Conservation (phyloP, 2,888 invertebrate genomes). For the Gisinianus flammeolus region DNA sequence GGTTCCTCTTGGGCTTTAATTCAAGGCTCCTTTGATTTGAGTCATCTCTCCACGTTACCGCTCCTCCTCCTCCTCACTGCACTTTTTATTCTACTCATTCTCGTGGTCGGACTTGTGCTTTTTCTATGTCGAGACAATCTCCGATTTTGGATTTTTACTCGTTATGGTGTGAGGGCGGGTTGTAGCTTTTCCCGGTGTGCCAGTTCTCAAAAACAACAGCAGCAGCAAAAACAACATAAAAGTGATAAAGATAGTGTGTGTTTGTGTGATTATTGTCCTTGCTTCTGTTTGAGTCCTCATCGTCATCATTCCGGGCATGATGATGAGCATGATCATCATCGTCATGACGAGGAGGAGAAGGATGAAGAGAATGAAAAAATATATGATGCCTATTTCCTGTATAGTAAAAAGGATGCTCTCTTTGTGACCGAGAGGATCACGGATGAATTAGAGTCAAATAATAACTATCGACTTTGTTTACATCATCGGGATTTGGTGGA, state of each 20-base stretch:
- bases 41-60: slow-evolving; percentile 54
- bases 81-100: slow-evolving; percentile 69
- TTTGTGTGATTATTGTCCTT: not conserved
- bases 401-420: slow-evolving; percentile 63
- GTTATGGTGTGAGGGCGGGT: slow-evolving; percentile 79
- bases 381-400: slow-evolving; percentile 65
- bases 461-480: slow-evolving; percentile 63
- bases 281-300: not conserved
- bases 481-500: slow-evolving; percentile 63
- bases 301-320: slow-evolving; percentile 58
- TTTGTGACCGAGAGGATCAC: slow-evolving; percentile 63
- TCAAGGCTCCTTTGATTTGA: slow-evolving; percentile 51
- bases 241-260: not conserved
- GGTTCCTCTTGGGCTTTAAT: slow-evolving; percentile 36
- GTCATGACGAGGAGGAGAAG: slow-evolving; percentile 58
- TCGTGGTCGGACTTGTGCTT: slow-evolving; percentile 69
- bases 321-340: slow-evolving; percentile 47
- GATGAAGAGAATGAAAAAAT: slow-evolving; percentile 57
- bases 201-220: too few species aligned
- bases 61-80: slow-evolving; percentile 74
- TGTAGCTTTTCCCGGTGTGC: too few species aligned
- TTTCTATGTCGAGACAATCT: slow-evolving; percentile 81
- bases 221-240: not conserved
- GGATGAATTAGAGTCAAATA: slow-evolving; percentile 62
- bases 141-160: slow-evolving; percentile 81